Base-by-base conservation (phyloP, 1,140 invertebrate species). In the Pachyrhynchus sulphureomaculatus region DNA sequence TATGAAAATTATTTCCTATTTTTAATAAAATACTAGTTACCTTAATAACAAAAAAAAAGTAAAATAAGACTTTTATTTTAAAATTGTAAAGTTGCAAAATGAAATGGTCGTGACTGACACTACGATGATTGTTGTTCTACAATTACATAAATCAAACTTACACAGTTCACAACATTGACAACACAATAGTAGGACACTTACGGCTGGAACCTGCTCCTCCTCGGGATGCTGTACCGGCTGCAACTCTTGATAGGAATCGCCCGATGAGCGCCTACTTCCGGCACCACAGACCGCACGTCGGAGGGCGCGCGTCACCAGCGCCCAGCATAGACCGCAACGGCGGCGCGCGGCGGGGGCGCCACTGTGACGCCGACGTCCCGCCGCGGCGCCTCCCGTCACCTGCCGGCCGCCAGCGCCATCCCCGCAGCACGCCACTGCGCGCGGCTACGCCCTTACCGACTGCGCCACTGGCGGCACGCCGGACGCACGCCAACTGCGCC, bases 271-370 rank as follows among this genome's bases (percentile, higher is more conserved):
- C 29, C 83, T 75, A 61, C 81, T 83, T 18, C 79, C 78, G n/a
- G 81, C 80, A 57, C 84, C 82, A 69, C 83, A 85, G 75, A 85
- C 81, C 15, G 83, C 80, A n/a, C 82, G 74, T 10, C 83, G 76
- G 69, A 85, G 83, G 36, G 83, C 76, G 48, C 79, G 78, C 24
- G 81, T 80, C 55, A 84, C 77, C 55, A 83, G 76, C 55, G 81
- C 75, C 58, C 58, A 61, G 70, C 82, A 84, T 4, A 84, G 72
- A 20, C 82, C 82, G 72, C 82, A 84, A 33, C 81, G 81, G 60
- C 69, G 66, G 44, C 69, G 61, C 29, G 68, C 61, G 44, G 67
- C 66, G 64, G 66, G 63, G 44, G 63, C 70, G 41, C 59, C 61
- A 37, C 49, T 53, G 52, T 45, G 29, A 10, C 59, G 49, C 54